A percentile compares a stretch with the other conserved stretches of the same genome.
Conservation (phyloP, 2,888 invertebrate species). For the Cantharis lateralis region DNA sequence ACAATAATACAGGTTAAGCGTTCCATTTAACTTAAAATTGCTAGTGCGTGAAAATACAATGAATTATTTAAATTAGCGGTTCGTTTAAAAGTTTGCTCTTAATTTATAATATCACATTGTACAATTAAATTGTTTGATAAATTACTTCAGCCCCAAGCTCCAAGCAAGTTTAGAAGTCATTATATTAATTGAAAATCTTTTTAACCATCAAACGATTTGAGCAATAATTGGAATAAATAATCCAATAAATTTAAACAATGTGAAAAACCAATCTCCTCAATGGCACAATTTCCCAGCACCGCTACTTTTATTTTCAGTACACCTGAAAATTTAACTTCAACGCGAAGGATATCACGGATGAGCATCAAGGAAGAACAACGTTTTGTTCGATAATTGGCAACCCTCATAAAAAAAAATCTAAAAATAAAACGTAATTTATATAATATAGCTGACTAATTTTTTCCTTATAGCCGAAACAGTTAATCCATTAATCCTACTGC, state of each 20-base stretch:
- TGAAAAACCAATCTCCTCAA: background rate
- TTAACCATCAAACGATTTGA: background rate
- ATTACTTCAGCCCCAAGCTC: background rate
- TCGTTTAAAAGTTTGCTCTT: background rate
- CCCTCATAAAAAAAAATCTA: background rate
- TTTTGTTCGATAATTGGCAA: background rate
- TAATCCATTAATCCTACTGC: background rate
- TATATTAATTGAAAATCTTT: background rate
- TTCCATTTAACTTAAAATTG: background rate
- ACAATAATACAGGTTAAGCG: background rate
- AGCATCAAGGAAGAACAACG: background rate
- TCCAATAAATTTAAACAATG: background rate
- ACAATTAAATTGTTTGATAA: background rate
- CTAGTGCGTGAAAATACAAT: background rate
- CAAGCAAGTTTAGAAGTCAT: background rate
- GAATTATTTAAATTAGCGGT: background rate
- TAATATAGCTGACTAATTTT: background rate
- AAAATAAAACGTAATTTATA: background rate
- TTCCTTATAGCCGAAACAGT: background rate
- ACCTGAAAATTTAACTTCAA: background rate
- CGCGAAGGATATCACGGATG: too few relatives aligned
- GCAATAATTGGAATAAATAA: background rate
- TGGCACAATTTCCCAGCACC: background rate
- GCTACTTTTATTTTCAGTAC: background rate
- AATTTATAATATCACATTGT: background rate